phyloP scores from a whole-genome alignment of 2,888 invertebrate genomes.

The Idaea biselata region DNA sequence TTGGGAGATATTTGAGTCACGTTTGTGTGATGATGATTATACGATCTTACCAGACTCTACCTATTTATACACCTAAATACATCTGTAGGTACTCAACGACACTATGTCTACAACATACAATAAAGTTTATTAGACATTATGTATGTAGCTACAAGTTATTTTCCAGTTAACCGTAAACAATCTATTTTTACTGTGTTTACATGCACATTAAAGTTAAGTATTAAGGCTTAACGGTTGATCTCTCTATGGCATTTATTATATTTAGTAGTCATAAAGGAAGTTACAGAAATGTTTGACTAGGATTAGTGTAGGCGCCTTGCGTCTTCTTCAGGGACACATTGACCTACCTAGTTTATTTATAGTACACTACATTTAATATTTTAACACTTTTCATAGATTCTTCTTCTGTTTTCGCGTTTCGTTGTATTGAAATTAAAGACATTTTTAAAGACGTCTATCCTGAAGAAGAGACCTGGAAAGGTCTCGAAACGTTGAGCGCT shows the following conservation, averaged over 20 bases:
- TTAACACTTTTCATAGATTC: too few species aligned
- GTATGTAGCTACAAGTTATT: constrained; percentile 30
- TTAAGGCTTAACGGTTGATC: constrained; percentile 30
- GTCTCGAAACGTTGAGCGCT: too few species aligned
- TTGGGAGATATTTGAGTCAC: too few species aligned
- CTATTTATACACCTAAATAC: not conserved
- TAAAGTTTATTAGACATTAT: constrained; percentile 10
- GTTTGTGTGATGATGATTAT: too few species aligned
- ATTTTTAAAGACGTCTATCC: too few species aligned
- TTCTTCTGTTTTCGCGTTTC: too few species aligned
- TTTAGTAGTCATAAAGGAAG: constrained; percentile 36
- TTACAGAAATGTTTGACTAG: constrained; percentile 27
- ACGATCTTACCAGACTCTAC: too few species aligned
- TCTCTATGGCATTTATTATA: constrained; percentile 30
- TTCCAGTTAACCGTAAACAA: constrained; percentile 50
- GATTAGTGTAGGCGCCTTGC: constrained; percentile 42
- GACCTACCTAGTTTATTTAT: not conserved
- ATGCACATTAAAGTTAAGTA: constrained; percentile 31
- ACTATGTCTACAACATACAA: not conserved
- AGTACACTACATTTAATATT: too few species aligned
- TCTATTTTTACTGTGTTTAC: constrained; percentile 39
- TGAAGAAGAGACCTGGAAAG: too few species aligned
- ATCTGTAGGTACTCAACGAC: not conserved
- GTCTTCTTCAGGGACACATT: constrained; percentile 4
- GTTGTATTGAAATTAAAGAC: too few species aligned